Evolutionary conservation across 1,140 invertebrate genomes (phyloP).

Genomic region (Hylaeus volcanicus): DNA sequence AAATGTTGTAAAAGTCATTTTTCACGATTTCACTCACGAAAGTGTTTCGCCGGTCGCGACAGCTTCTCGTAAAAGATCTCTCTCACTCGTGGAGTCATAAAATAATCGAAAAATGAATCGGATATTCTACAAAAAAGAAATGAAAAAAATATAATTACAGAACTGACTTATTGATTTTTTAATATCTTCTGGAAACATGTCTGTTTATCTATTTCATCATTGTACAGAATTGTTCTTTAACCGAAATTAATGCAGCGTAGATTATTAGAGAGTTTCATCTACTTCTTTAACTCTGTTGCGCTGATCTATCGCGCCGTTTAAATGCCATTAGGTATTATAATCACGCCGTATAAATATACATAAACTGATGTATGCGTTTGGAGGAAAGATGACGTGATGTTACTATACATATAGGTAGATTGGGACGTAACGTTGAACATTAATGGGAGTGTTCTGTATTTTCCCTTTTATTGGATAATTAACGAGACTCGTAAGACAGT

Average conservation of each 20-base stretch:
- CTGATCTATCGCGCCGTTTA: conserved; percentile 17
- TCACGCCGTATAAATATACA: not conserved
- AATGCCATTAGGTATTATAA: conserved; percentile 5
- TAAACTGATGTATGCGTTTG: not conserved
- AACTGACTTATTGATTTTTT: conserved; percentile 46
- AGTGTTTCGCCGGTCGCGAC: not conserved
- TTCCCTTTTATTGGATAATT: conserved; percentile 15
- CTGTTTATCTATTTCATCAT: not conserved
- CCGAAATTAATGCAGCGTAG: not conserved
- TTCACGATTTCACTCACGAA: not conserved
- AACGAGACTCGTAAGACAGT: conserved; percentile 1
- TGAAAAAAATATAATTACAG: conserved; percentile 18
- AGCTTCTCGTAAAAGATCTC: not conserved
- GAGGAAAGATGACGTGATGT: not conserved
- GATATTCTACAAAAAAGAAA: not conserved
- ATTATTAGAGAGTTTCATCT: not conserved
- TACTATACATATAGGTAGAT: not conserved
- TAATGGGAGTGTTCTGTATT: not conserved
- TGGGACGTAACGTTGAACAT: not conserved
- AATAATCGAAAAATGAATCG: not conserved
- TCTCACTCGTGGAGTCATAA: too few species aligned
- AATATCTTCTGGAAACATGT: conserved; percentile 2
- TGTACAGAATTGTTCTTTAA: not conserved
- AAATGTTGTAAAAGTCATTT: conserved; percentile 42
- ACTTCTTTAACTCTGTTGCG: conserved; percentile 5